Evolutionary conservation across 2,888 invertebrate species (phyloP), one percentile per base, ranked within the genome.

Genomic region (Deilephila porcellus): DNA sequence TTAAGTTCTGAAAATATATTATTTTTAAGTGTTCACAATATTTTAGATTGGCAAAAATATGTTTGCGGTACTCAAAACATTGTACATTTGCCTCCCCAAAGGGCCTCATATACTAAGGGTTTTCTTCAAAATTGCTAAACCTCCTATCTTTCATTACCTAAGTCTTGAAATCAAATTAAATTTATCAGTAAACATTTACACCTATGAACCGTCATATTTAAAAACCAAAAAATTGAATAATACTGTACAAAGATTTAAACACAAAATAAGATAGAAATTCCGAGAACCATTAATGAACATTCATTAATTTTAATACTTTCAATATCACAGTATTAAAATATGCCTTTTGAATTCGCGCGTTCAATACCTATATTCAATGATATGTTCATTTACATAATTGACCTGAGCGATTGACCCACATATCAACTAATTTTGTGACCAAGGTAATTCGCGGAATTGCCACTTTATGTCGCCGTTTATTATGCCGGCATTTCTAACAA

Each of bases 321-420:
- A 19, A 56, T 56, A 56, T n/a, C 56, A 56, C 3, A 4, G 11
- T 29, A 25, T n/a, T 14, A n/a, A 56, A n/a, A 37, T 17, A 25
- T 14, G 25, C 17, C 45, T 52, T 67, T 67, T 63, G 34, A 64
- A 64, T 4, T 8, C 37, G 37, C 20, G 19, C 20, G 45, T 25
- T 11, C 6, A 17, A 52, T 67, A 67, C 45, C 52, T 25, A 52
- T 70, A 34, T 73, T 63, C 73, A 73, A 71, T 73, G 63, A 52
- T 60, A 70, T 70, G 37, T 63, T 60, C 60, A 71, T 52, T 52
- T 53, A 63, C 62, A 71, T 73, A 73, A 73, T 63, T 73, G 73
- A 73, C 71, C 71, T 34, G 37, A 53, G 20, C 67, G 53, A 59
- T 73, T 73, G 71, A 73, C 73, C 73, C 73, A 73, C 56, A 63